Conservation (phyloP, 1,140 invertebrate genomes). For the Rhysida immarginata region DNA sequence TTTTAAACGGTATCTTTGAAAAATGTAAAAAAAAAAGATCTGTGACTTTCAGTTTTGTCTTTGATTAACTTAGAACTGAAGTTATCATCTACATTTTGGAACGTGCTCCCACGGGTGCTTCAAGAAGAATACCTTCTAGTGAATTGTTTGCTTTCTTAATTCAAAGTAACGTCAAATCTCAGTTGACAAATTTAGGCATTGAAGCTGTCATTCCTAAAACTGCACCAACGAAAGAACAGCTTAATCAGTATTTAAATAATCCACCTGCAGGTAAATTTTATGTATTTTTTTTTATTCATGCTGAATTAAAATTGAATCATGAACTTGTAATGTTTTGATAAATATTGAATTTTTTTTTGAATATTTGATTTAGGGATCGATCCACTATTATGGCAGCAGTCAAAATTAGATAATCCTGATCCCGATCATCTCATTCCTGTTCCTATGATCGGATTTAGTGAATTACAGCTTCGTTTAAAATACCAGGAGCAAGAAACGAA, state of each 20-base stretch:
- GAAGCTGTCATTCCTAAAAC: constrained; percentile 14
- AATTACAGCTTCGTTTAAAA: constrained; percentile 66
- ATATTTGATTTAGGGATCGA: constrained; percentile 39
- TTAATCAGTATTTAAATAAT: constrained; percentile 76
- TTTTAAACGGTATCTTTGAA: no score
- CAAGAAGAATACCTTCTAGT: constrained; percentile 20
- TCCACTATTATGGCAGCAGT: constrained; percentile 47
- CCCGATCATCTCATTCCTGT: constrained; percentile 73
- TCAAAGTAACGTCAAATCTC: constrained; percentile 18
- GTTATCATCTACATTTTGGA: constrained; percentile 64
- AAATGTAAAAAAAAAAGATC: no score
- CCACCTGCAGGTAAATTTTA: constrained; percentile 39
- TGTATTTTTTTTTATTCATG: no score
- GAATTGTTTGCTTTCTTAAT: constrained; percentile 22
- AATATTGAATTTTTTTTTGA: no score
- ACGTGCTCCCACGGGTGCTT: constrained; percentile 31
- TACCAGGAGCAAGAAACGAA: constrained; percentile 60
- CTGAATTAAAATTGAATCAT: no score
- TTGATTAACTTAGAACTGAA: constrained; percentile 43
- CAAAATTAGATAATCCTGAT: constrained; percentile 84
- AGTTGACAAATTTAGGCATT: constrained; percentile 18
- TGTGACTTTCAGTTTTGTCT: no score
- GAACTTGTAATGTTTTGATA: no score
- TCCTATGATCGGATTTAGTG: constrained; percentile 76
- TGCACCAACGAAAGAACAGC: constrained; percentile 34